These are phyloP conservation scores for Neodontobutis hainanensis DNA, from an alignment of 2,113 vertebrate genomes.

Conservation along the genomic window DNA sequence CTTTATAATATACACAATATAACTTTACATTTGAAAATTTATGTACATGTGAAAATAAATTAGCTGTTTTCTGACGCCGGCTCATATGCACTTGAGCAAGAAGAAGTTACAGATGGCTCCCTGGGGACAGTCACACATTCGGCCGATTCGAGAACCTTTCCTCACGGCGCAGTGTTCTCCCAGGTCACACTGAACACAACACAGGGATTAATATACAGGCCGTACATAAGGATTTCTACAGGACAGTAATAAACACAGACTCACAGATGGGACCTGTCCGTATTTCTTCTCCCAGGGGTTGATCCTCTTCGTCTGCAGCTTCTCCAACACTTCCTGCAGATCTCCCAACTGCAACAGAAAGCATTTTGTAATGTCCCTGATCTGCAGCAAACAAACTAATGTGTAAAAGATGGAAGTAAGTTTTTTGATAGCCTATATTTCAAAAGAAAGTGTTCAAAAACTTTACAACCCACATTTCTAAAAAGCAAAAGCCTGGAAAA, in stretches of 20 bases:
- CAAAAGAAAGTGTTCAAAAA: too few species aligned
- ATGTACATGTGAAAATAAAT: conserved; percentile 26
- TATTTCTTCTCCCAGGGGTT: conserved; percentile 79
- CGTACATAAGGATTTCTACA: too few species aligned
- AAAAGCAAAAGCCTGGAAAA: too few species aligned
- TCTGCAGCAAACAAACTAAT: too few species aligned
- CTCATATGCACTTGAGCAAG: conserved; percentile 79
- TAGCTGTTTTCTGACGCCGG: not conserved
- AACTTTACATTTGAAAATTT: conserved; percentile 8
- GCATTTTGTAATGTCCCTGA: not conserved
- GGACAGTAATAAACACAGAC: conserved; percentile 4
- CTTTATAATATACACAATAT: not conserved
- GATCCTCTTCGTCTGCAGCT: conserved; percentile 77
- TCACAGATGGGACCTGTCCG: conserved; percentile 79
- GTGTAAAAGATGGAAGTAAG: too few species aligned
- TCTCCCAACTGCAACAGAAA: conserved; percentile 70
- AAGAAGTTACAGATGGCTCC: conserved; percentile 73
- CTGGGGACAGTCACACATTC: conserved; percentile 74
- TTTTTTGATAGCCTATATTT: too few species aligned
- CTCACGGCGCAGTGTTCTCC: conserved; percentile 76
- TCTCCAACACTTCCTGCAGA: conserved; percentile 79
- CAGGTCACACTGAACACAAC: conserved; percentile 61
- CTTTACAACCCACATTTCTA: too few species aligned
- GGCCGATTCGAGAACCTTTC: conserved; percentile 77
- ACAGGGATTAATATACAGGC: not conserved